Conservation (phyloP, 2,888 invertebrate genomes). For the Hipparchia semele region DNA sequence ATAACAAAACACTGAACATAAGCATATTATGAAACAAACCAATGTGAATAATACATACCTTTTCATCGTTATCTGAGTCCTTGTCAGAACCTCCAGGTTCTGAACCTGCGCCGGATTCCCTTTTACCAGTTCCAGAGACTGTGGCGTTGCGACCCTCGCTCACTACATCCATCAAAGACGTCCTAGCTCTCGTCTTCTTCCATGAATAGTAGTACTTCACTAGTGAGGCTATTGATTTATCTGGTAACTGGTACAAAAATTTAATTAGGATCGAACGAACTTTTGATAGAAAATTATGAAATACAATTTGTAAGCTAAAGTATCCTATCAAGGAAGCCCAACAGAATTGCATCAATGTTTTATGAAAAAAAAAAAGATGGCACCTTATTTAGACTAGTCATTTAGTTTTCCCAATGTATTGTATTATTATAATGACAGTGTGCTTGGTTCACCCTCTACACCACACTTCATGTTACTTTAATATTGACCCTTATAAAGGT, state of each 20-base stretch:
- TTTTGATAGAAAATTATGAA: neutral
- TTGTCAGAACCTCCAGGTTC: slow-evolving; percentile 92
- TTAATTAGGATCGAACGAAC: slow-evolving; percentile 16
- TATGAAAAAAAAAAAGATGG: too few species aligned
- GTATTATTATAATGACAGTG: too few species aligned
- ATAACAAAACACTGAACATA: slow-evolving; percentile 35
- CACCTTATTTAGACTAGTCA: too few species aligned
- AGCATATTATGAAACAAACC: slow-evolving; percentile 18
- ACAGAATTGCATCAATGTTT: too few species aligned
- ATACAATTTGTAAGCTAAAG: too few species aligned
- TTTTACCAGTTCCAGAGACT: slow-evolving; percentile 83
- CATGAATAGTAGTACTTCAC: slow-evolving; percentile 99
- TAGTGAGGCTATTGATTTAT: slow-evolving; percentile 97
- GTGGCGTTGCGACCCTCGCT: slow-evolving; percentile 90
- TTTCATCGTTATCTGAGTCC: slow-evolving; percentile 95
- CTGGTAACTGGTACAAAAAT: slow-evolving; percentile 88
- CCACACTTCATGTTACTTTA: too few species aligned
- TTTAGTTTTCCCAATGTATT: too few species aligned
- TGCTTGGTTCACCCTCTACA: too few species aligned
- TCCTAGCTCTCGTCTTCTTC: slow-evolving; percentile 97
- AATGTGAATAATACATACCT: slow-evolving; percentile 84
- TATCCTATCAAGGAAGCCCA: too few species aligned
- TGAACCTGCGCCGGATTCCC: slow-evolving; percentile 89
- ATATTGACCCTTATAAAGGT: too few species aligned
- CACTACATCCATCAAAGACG: slow-evolving; percentile 95